Evolutionary conservation across 1,140 invertebrate genomes (phyloP), one percentile per base, ranked within the genome.

Genomic region (Drosophila equinoxialis): DNA sequence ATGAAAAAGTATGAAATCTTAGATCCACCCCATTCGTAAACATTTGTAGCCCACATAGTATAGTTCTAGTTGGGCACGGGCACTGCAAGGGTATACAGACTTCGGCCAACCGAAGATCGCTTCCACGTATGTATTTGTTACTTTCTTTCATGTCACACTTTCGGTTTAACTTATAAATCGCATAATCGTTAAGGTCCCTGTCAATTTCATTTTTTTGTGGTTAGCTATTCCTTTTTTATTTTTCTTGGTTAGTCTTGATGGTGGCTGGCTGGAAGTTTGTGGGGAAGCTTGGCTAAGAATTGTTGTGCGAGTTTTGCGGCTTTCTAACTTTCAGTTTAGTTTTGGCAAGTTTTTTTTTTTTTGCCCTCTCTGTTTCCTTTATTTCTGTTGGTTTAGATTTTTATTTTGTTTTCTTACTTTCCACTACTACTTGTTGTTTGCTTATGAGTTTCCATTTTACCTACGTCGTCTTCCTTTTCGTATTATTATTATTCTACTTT

Each of bases 401-500:
- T 33, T 77, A 54, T 45, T 37, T 45, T 42, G 33, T 65, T 65
- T 51, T 13, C 6, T 35, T 65, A 35, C 45, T 41, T 76, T 65
- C 45, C 42, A 42, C 41, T 45, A 41, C 39, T 30, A 13, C 51
- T 69, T 54, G 79, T 68, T 68, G 48, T 65, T 30, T 68, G 42
- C 57, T 69, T 54, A 71, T 73, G 45, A 70, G 70, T 87, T 81
- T 63, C 17, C 17, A 51, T 20, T 51, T 51, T 51, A 7, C 45
- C 45, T 51, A 39, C 11, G 13, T 54, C 67, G 39, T 20, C 17
- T 7, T 17, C 45, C 4, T 48, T 13, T 39, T 39, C 37, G 14
- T 48, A 10, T 20, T 51, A 51, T 51, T 51, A 51, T 51, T 51
- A 51, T 51, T 51, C 6, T 23, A 23, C 54, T 61, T 51, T 13